A percentile compares a stretch with the other conserved stretches of the same genome.
Evolutionary conservation across 2,797 vertebrate genomes (phyloP).

Genomic region (Meriones psammophilus): DNA sequence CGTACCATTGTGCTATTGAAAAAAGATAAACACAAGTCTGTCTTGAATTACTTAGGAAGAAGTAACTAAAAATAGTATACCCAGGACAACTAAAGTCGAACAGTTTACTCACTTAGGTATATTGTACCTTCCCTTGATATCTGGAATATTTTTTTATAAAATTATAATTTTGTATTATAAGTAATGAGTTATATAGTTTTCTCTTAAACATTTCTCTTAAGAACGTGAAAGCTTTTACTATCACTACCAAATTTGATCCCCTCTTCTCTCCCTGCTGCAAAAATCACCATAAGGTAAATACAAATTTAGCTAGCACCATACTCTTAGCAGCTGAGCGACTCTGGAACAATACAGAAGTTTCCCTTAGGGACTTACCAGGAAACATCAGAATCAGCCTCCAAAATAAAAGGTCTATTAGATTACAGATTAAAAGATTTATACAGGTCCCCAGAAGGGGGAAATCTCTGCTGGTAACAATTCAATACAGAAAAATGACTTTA

Average conservation of each 20-base stretch:
- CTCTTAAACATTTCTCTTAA: not conserved
- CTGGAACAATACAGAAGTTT: slow-evolving; percentile 29
- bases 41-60: slow-evolving; percentile 40
- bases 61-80: slow-evolving; percentile 14
- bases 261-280: not conserved
- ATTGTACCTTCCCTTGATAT: not conserved
- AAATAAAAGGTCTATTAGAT: slow-evolving; percentile 3
- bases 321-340: not conserved
- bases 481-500: not conserved
- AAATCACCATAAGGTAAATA: not conserved
- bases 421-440: not conserved
- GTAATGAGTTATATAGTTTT: not conserved
- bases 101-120: not conserved
- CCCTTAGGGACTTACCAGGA: not conserved
- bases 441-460: not conserved
- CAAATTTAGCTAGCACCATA: not conserved
- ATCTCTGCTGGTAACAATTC: not conserved
- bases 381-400: not conserved
- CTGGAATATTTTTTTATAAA: not conserved
- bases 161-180: not conserved
- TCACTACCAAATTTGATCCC: slow-evolving; percentile 31
- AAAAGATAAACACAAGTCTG: not conserved
- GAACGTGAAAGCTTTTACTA: not conserved
- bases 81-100: slow-evolving; percentile 36
- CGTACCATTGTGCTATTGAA: not conserved